Evolutionary conservation across 2,113 vertebrate genomes (phyloP), one percentile per base, ranked within the genome.

Genomic region (Saccopteryx bilineata): DNA sequence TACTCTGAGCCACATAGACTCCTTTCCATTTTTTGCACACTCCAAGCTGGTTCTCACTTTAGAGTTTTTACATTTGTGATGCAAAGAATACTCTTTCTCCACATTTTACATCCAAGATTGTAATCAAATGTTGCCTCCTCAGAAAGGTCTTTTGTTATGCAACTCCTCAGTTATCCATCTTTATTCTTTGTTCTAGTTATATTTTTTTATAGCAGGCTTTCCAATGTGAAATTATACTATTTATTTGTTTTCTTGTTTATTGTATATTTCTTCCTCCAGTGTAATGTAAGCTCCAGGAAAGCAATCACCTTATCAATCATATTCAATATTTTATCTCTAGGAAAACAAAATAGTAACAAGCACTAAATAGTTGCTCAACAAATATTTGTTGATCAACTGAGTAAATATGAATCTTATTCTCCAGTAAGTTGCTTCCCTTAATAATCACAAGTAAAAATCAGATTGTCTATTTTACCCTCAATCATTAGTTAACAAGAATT

Each of bases 211-310:
- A 21, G 21, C 2, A 72, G 31, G 48, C 85, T 61, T 87, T 87
- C 39, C 9, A 68, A 28, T 17, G 50, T 15, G 8, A 83, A 86
- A 83, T 60, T 48, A 75, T 71, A 5, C 9, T 21, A 56, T 28
- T 93, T 61, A 48, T 52, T 93, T 95, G 24, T 60, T 86, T 60
- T 81, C 60, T 93, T 72, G 33, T 90, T 82, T 87, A 81, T 66
- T 63, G 1, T 54, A 46, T 68, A 2, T n/a, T 74, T 94, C 18
- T 13, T 79, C n/a, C 26, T 72, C 7, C 33, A 56, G 17, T 23
- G n/a, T 58, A 90, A 94, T 52, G 48, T 68, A 87, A 87, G 15
- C 56, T 90, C 23, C 33, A 87, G 50, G 63, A 82, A 87, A 92
- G 69, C 28, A 91, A 79, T 52, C 71, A 81, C 3, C 9, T 80